Conservation (phyloP, 2,797 vertebrate species). For the Anolis apletophallus region DNA sequence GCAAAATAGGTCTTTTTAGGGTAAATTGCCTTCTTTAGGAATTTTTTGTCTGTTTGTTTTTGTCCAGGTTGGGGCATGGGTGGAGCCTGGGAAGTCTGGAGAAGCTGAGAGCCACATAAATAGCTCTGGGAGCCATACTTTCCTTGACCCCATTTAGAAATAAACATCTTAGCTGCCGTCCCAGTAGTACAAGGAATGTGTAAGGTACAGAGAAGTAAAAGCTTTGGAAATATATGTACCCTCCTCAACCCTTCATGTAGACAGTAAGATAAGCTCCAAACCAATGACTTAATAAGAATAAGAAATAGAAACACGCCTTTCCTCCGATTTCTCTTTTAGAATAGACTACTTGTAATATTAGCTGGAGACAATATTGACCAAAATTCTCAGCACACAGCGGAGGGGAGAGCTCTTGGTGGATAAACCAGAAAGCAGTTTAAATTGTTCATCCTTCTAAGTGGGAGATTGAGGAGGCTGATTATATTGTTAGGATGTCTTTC, state of each 20-base stretch:
- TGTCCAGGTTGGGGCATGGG: too few species aligned
- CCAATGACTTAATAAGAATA: background rate
- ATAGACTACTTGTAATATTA: background rate
- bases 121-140: too few species aligned
- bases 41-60: too few species aligned
- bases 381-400: background rate
- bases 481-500: background rate
- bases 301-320: background rate
- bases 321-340: background rate
- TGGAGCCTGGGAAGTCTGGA: too few species aligned
- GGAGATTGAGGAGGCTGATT: background rate
- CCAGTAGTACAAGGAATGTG: background rate
- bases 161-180: background rate
- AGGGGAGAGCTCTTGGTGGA: background rate
- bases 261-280: background rate
- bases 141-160: background rate
- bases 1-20: too few species aligned
- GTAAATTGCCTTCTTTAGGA: too few species aligned
- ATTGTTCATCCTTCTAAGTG: background rate
- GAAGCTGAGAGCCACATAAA: too few species aligned
- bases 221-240: background rate
- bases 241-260: background rate
- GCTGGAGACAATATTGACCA: background rate
- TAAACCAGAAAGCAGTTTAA: background rate
- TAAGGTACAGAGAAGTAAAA: background rate